Base-by-base conservation (phyloP, 2,797 vertebrate genomes). In the Eupleurogrammus muticus region DNA sequence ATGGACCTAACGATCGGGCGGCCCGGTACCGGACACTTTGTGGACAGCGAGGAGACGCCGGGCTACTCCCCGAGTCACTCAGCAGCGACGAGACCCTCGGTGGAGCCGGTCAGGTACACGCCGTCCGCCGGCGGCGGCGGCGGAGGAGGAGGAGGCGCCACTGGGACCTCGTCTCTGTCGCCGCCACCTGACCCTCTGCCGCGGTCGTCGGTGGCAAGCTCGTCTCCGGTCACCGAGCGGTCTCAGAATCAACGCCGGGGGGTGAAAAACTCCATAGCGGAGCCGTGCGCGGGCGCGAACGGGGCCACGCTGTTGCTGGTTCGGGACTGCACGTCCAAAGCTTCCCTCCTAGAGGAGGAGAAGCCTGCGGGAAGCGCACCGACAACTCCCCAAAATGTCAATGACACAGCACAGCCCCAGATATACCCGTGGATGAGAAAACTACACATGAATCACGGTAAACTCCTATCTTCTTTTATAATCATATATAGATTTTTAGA, bases 391-490 rank as follows among this genome's bases (percentile, higher is more conserved):
- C 96, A 96, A 91, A 97, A 95, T 91, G 91, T 94, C 87, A 94
- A 90, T 87, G 96, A 97, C 84, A 93, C 95, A 34, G 73, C 94
- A 50, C 97, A 99, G 73, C 97, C 97, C 80, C 97, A 99, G 94
- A 99, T 99, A 90, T 99, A 99, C 82, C 97, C 97, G 36, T 99
- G 98, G 98, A 99, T 99, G 98, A 94, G 97, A 91, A 99, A 99
- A 93, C 96, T 99, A 85, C 98, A 99, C 83, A 96, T 99, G 96
- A 99, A 92, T 95, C 97, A 99, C 87, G 97, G 97, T 99, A 98
- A 97, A 93, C 50, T 63, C 44, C 52, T 70, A 53, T 58, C 74
- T 72, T 51, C 64, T 66, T 28, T 3, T 28, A 28, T 19, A 2
- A 58, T 63, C 28, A 61, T 1, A 1, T 63, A 49, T 73, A 66